Evolutionary conservation across 2,888 invertebrate genomes (phyloP).

Genomic region (Allophyes oxyacanthae): DNA sequence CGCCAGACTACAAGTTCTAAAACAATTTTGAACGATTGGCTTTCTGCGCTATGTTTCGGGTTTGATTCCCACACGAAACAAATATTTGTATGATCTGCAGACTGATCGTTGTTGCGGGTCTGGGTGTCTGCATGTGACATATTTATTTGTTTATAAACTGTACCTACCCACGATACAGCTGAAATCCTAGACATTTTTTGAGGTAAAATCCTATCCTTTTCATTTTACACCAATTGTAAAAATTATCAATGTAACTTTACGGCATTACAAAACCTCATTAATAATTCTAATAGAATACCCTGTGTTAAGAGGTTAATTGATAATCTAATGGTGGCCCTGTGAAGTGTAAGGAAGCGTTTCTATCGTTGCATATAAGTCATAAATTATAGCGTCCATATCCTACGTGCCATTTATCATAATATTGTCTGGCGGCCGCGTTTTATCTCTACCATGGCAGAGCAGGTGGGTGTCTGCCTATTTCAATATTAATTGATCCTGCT

Average conservation of each 20-base stretch:
- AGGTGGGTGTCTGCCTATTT: conserved; percentile 76
- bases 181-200: too few species aligned
- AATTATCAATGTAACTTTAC: conserved; percentile 30
- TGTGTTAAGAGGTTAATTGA: conserved; percentile 63
- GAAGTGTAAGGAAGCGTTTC: conserved; percentile 55
- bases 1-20: not conserved
- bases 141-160: too few species aligned
- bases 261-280: conserved; percentile 43
- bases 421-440: conserved; percentile 75
- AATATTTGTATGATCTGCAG: too few species aligned
- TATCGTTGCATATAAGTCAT: conserved; percentile 60
- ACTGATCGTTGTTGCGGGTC: too few species aligned
- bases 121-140: too few species aligned
- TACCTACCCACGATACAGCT: too few species aligned
- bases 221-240: conserved; percentile 29
- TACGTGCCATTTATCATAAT: conserved; percentile 81
- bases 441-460: conserved; percentile 67
- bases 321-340: conserved; percentile 59
- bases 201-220: too few species aligned
- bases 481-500: conserved; percentile 80
- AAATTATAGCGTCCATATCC: conserved; percentile 70
- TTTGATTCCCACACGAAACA: too few species aligned
- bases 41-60: too few species aligned
- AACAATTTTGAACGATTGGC: too few species aligned
- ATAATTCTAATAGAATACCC: conserved; percentile 51